phyloP scores from a whole-genome alignment of 2,113 vertebrate genomes.

The Carollia perspicillata region DNA sequence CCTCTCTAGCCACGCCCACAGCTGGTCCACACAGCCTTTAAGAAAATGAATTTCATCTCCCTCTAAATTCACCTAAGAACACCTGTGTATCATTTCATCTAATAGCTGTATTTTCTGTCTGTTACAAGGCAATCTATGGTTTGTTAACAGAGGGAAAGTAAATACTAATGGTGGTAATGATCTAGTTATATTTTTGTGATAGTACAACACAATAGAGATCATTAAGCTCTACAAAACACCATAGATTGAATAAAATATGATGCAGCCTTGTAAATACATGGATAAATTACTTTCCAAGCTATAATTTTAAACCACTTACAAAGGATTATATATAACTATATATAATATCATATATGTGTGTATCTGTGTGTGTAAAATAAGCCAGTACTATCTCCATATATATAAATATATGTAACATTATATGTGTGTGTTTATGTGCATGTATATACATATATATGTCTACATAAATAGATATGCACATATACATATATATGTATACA shows the following conservation, averaged over 20 bases:
- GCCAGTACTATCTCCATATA: neutral
- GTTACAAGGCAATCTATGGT: neutral
- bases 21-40: neutral
- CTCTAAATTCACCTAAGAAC: neutral
- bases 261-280: neutral
- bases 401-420: neutral
- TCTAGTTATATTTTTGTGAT: slow-evolving; percentile 64
- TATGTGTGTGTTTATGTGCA: neutral
- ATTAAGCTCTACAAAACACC: neutral
- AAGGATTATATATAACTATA: neutral
- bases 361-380: neutral
- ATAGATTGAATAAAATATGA: neutral
- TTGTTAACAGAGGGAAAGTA: neutral
- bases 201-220: slow-evolving; percentile 46
- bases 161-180: neutral
- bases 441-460: neutral
- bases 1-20: neutral
- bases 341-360: neutral
- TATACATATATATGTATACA: neutral
- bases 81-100: neutral
- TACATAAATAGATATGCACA: neutral
- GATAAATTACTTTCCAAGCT: neutral
- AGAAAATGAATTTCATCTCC: neutral
- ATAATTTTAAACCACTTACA: neutral
- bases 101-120: neutral